A percentile compares a stretch with the other conserved stretches of the same genome.
These are phyloP conservation scores for Oreochromis tanganicae DNA, from an alignment of 2,113 vertebrate species.

Conservation along the genomic window DNA sequence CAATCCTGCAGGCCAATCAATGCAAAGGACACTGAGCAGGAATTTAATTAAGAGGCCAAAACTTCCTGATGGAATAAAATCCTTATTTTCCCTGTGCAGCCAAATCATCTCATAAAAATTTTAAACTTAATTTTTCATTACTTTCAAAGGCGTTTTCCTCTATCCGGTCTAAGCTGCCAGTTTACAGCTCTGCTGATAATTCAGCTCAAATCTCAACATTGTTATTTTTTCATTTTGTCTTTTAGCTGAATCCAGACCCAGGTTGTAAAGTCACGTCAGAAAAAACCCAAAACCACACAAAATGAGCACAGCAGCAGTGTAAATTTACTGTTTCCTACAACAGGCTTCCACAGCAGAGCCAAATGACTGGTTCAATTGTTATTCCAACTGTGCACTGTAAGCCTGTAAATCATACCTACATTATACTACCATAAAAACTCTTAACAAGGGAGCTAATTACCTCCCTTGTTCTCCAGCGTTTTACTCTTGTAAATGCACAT, in stretches of 20 bases:
- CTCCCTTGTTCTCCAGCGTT: not conserved
- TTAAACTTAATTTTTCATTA: not conserved
- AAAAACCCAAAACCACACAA: not conserved
- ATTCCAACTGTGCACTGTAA: not conserved
- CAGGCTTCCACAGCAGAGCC: not conserved
- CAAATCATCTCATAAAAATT: not conserved
- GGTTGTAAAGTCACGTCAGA: not conserved
- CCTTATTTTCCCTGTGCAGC: not conserved
- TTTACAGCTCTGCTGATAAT: not conserved
- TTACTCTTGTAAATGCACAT: not conserved
- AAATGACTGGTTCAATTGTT: not conserved
- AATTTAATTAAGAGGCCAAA: not conserved
- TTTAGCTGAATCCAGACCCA: not conserved
- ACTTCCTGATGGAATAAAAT: not conserved
- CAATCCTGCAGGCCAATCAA: not conserved
- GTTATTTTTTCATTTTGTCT: not conserved
- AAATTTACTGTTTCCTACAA: not conserved
- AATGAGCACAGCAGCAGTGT: not conserved
- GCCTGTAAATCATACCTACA: not conserved
- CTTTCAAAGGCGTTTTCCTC: not conserved
- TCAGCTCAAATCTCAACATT: not conserved
- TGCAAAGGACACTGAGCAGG: not conserved
- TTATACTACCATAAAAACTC: not conserved
- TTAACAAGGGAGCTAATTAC: slow-evolving; percentile 16
- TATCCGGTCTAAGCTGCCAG: not conserved